Conservation (phyloP, 2,888 invertebrate species). For the Chydorus sphaericus region DNA sequence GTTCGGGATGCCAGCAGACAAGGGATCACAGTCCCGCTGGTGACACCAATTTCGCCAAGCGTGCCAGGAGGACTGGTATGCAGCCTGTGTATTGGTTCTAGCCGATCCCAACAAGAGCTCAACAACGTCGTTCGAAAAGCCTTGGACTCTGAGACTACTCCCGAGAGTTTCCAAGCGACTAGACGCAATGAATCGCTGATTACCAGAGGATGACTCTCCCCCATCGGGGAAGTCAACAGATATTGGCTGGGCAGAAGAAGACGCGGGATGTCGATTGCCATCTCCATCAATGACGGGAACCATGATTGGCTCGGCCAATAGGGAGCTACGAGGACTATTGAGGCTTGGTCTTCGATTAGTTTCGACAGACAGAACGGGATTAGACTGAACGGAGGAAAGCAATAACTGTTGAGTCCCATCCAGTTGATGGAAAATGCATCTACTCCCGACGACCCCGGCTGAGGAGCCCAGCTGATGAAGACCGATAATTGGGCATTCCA, state of each 20-base stretch:
- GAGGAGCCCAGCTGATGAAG: background rate
- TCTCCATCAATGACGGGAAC: background rate
- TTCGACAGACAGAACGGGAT: background rate
- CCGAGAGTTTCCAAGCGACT: background rate
- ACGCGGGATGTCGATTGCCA: background rate
- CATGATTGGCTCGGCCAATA: background rate
- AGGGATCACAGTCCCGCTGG: background rate
- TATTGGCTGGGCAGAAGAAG: background rate
- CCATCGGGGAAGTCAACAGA: background rate
- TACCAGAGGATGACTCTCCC: background rate
- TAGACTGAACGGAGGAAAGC: constrained; percentile 53
- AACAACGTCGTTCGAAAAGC: background rate
- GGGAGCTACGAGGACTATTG: background rate
- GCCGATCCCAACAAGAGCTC: background rate
- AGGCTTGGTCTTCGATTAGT: background rate
- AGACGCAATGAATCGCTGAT: background rate
- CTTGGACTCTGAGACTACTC: background rate
- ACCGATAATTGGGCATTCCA: background rate
- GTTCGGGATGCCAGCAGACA: background rate
- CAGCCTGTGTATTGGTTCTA: background rate
- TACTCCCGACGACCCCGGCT: constrained; percentile 98
- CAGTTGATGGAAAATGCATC: constrained; percentile 99
- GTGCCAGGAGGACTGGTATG: constrained; percentile 1
- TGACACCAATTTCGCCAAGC: background rate
- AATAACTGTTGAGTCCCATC: constrained; percentile 98